Base-by-base conservation (phyloP, 2,113 vertebrate genomes). In the Nerophis ophidion region DNA sequence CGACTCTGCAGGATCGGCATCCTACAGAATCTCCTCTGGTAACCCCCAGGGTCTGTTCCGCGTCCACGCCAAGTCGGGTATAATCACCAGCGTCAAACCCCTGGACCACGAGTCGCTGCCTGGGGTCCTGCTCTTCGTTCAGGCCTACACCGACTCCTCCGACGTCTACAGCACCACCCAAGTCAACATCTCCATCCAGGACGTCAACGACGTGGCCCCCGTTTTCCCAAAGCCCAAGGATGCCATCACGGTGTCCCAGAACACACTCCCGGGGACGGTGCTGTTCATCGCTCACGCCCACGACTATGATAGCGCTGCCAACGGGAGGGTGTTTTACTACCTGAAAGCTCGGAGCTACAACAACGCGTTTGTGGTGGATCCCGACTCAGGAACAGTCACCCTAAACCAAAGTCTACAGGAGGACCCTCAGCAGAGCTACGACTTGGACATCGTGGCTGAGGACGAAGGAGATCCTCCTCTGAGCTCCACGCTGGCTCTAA, bases 1-100 rank as follows among this genome's bases (percentile, higher is more conserved):
- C 96, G 94, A 90, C 79, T 89, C 87, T 0, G 66, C 78, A 19
- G 92, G 92, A 60, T 78, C 85, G 0, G 51, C 93, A 40, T 91
- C 89, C 48, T 98, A 96, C 68, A 78, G 74, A 53, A 94, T 98
- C 74, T 93, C 91, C 7, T 95, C 95, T 0, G 96, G 96, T 8
- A 86, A 97, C 73, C 88, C 88, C 6, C 83, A 86, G 17, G 86
- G 87, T 46, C 88, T 72, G 61, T 98, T 98, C 81, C 86, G 78
- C 1, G 74, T 97, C 12, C 88, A 94, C 57, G 80, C 90, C 0
- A 84, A 84, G 57, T 89, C 91, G 35, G 96, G 96, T 62, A 72
- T 91, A 60, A 92, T 98, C 70, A 84, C 60, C 68, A 94, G 81
- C 47, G 74, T 53, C 70, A 84, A 82, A 16, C 63, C 76, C 0